These are phyloP conservation scores for Amblyornis subalaris DNA, from an alignment of 2,113 vertebrate species.

Conservation along the genomic window DNA sequence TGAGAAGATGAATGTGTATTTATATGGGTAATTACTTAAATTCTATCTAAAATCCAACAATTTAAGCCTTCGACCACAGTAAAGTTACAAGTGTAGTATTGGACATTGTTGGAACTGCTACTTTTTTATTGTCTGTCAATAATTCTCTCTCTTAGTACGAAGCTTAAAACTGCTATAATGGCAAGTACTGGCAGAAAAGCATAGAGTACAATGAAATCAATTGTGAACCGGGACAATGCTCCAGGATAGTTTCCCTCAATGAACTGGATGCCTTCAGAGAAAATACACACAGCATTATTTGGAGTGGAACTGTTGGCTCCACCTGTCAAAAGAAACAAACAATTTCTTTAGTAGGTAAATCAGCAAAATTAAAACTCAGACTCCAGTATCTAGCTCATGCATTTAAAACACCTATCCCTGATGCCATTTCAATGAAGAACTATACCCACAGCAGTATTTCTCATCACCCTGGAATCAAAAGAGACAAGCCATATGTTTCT, in stretches of 20 bases:
- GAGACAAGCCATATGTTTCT: not conserved
- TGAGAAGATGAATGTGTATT: not conserved
- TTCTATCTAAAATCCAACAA: not conserved
- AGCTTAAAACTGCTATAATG: slow-evolving; percentile 81
- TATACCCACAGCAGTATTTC: not conserved
- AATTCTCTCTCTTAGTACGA: slow-evolving; percentile 84
- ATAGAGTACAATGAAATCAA: slow-evolving; percentile 85
- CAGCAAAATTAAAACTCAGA: not conserved
- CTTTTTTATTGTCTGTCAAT: slow-evolving; percentile 66
- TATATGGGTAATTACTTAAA: not conserved
- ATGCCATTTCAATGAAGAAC: not conserved
- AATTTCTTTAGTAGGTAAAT: not conserved
- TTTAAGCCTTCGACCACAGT: not conserved
- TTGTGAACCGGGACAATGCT: slow-evolving; percentile 78
- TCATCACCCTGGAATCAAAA: not conserved
- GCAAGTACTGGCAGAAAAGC: slow-evolving; percentile 84
- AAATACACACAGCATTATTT: slow-evolving; percentile 60
- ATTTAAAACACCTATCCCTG: not conserved
- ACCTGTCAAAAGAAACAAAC: slow-evolving; percentile 56
- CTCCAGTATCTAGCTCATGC: not conserved
- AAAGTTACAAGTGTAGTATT: not conserved
- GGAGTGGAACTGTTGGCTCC: slow-evolving; percentile 5
- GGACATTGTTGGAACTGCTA: not conserved
- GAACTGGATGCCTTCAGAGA: slow-evolving; percentile 76
- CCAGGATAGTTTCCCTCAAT: slow-evolving; percentile 82